Conservation (phyloP, 1,140 invertebrate genomes). For the Cyrtorhinus lividipennis region DNA sequence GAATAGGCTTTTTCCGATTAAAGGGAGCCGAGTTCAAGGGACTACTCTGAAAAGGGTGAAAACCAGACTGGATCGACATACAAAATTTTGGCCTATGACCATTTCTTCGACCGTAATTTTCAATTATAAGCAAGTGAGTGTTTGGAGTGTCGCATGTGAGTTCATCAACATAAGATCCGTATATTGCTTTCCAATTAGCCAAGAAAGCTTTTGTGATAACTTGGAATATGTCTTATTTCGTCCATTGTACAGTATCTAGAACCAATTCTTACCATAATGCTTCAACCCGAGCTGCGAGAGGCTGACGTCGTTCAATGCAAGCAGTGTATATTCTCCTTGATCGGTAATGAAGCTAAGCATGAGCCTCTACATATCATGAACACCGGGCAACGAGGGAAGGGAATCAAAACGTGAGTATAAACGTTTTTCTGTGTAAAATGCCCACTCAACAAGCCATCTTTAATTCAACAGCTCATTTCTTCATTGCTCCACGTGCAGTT, state of each 20-base stretch:
- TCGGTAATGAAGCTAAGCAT: slow-evolving; percentile 68
- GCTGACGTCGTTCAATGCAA: slow-evolving; percentile 79
- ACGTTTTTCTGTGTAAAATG: neutral
- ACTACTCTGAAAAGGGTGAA: slow-evolving; percentile 43
- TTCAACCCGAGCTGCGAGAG: slow-evolving; percentile 68
- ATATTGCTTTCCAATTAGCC: too few relatives aligned
- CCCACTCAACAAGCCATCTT: neutral
- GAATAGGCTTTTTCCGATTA: slow-evolving; percentile 58
- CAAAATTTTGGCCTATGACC: slow-evolving; percentile 85
- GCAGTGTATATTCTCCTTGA: slow-evolving; percentile 67
- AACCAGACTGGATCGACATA: slow-evolving; percentile 54
- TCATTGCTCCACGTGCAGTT: slow-evolving; percentile 11
- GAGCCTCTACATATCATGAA: slow-evolving; percentile 57
- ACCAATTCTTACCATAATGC: slow-evolving; percentile 59
- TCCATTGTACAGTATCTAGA: slow-evolving; percentile 58
- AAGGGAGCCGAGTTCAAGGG: slow-evolving; percentile 23
- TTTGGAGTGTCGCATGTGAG: too few relatives aligned
- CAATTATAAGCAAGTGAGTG: slow-evolving; percentile 61
- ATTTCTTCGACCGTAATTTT: slow-evolving; percentile 81
- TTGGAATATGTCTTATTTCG: too few relatives aligned
- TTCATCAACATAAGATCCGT: too few relatives aligned
- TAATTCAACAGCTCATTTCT: neutral
- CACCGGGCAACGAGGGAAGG: slow-evolving; percentile 34
- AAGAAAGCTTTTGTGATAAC: too few relatives aligned
- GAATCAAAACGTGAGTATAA: slow-evolving; percentile 26